These are phyloP conservation scores for Halcyon leucocephala DNA, from an alignment of 2,797 vertebrate genomes.

Conservation along the genomic window DNA sequence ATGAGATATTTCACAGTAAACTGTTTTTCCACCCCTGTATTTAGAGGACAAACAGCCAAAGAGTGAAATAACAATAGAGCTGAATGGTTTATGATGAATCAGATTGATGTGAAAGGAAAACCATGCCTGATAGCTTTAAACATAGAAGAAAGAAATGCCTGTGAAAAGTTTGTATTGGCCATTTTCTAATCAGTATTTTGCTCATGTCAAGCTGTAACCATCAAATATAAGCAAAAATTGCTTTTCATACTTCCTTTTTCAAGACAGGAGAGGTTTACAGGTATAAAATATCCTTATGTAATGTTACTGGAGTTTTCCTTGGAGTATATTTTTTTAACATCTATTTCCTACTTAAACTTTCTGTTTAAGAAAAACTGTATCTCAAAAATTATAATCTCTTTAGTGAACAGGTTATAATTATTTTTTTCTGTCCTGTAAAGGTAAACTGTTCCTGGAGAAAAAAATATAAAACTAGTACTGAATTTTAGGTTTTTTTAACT, in stretches of 20 bases:
- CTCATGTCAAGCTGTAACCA: background rate
- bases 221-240: background rate
- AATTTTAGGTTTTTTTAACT: background rate
- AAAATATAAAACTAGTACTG: background rate
- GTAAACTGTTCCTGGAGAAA: background rate
- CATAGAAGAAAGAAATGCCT: background rate
- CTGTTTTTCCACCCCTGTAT: background rate
- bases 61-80: background rate
- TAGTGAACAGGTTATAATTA: background rate
- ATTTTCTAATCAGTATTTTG: background rate
- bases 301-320: background rate
- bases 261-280: background rate
- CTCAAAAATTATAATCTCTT: background rate
- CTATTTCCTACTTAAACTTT: background rate
- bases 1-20: background rate
- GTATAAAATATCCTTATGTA: background rate
- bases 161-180: conserved; percentile 3
- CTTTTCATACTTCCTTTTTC: background rate
- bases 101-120: background rate
- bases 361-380: background rate
- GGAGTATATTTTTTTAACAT: background rate
- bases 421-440: background rate
- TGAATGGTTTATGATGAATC: background rate
- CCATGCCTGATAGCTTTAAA: background rate
- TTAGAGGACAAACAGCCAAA: background rate